Evolutionary conservation across 1,140 invertebrate species (phyloP).

Genomic region (Brachionus manjavacas): DNA sequence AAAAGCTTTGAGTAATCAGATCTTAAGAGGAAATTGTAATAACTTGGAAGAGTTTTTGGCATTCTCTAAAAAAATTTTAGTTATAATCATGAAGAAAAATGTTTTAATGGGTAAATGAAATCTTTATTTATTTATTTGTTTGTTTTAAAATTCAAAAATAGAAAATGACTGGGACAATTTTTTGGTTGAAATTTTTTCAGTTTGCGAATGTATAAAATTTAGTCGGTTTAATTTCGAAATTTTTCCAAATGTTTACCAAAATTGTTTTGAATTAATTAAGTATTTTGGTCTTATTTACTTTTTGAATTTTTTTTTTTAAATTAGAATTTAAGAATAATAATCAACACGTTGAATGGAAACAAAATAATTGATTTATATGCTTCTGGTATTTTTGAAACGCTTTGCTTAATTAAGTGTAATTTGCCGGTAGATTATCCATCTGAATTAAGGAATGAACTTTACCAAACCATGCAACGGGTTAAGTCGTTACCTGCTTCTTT

Average conservation of each 20-base stretch:
- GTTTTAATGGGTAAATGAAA: not conserved
- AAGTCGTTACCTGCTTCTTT: not conserved
- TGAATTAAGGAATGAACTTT: not conserved
- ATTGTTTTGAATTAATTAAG: constrained; percentile 7
- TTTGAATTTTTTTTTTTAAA: not conserved
- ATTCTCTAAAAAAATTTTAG: not conserved
- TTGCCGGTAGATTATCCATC: not conserved
- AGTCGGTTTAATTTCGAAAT: not conserved
- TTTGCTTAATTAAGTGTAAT: not conserved
- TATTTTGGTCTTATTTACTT: not conserved
- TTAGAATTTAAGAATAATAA: not conserved
- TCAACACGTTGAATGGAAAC: not conserved
- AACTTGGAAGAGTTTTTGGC: not conserved
- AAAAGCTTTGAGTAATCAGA: not conserved
- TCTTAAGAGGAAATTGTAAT: not conserved
- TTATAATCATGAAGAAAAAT: not conserved
- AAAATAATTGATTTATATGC: not conserved
- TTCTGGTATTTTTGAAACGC: not conserved
- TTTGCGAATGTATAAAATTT: not conserved
- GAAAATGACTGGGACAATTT: not conserved
- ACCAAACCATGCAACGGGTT: not conserved
- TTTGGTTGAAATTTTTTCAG: not conserved
- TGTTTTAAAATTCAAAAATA: not conserved
- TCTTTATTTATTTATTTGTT: not conserved
- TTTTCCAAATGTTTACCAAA: not conserved